Evolutionary conservation across 2,797 vertebrate species (phyloP).

Genomic region (Harpagifer antarcticus): DNA sequence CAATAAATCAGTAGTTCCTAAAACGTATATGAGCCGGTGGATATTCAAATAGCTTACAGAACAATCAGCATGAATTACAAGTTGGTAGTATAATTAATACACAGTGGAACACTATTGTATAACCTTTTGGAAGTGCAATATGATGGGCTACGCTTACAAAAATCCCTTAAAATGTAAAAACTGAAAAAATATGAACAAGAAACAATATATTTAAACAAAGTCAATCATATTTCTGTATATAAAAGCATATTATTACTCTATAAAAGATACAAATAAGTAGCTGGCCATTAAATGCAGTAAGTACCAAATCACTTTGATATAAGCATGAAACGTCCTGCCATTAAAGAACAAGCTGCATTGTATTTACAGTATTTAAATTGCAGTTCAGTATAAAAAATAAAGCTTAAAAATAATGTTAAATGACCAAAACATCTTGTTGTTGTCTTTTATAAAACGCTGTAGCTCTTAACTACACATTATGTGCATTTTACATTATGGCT

Average conservation of each 20-base stretch:
- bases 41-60: not conserved
- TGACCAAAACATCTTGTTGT: not conserved
- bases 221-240: not conserved
- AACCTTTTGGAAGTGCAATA: not conserved
- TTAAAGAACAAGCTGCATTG: too few species aligned
- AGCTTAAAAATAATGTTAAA: not conserved
- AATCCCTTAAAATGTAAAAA: not conserved
- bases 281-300: not conserved
- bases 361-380: not conserved
- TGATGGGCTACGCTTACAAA: accelerated
- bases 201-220: not conserved
- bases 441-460: not conserved
- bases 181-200: not conserved
- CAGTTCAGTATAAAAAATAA: not conserved
- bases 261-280: not conserved
- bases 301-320: too few species aligned
- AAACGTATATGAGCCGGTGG: not conserved
- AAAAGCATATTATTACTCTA: not conserved
- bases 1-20: not conserved
- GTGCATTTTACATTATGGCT: slow-evolving; percentile 1
- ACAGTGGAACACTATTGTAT: not conserved
- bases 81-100: not conserved
- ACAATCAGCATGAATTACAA: not conserved
- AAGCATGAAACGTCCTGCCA: not conserved
- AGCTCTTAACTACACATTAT: not conserved